Base-by-base conservation (phyloP, 2,113 vertebrate species). In the Spilogale gracilis region DNA sequence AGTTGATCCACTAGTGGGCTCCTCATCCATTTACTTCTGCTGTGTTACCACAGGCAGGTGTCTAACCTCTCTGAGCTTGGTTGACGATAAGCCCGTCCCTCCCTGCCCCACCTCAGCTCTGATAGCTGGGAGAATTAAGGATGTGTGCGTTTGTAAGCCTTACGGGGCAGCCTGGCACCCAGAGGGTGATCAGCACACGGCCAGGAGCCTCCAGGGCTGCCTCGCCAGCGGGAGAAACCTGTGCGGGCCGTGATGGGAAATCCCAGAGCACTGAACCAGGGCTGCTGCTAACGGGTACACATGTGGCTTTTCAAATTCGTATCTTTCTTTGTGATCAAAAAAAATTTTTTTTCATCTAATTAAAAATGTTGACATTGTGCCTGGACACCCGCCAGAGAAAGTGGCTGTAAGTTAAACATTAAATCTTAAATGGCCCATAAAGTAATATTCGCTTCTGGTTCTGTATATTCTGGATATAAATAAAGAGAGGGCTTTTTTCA, bases 351-450 rank as follows among this genome's bases (percentile, higher is more conserved):
- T 97, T 98, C 98, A 96, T 98, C 98, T 98, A 99, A 99, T 99
- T 99, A 99, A 98, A 98, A 98, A 98, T 98, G 99, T 99, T 99
- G 99, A 99, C 98, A 98, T 98, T 98, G 98, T 98, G 98, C 98
- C 98, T 98, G 98, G 98, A 98, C 97, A 98, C 98, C 98, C 32
- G 93, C 98, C 90, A 63, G 98, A 98, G 98, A 99, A 98, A 98
- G 96, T 91, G 94, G 98, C 97, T 98, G 98, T 99, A 98, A 99
- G 99, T 99, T 99, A 99, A 99, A 98, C 98, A 99, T 98, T 98
- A 98, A 98, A 98, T 98, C 98, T 98, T 98, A 98, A 99, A 99
- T 99, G 99, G 98, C 97, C 98, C 98, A 98, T 99, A 99, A 99
- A 99, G 98, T 99, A 98, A 98, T 98, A 97, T 98, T 98, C 87